Evolutionary conservation across 2,113 vertebrate species (phyloP), one percentile per base, ranked within the genome.

Genomic region (Halcyon malimbica): DNA sequence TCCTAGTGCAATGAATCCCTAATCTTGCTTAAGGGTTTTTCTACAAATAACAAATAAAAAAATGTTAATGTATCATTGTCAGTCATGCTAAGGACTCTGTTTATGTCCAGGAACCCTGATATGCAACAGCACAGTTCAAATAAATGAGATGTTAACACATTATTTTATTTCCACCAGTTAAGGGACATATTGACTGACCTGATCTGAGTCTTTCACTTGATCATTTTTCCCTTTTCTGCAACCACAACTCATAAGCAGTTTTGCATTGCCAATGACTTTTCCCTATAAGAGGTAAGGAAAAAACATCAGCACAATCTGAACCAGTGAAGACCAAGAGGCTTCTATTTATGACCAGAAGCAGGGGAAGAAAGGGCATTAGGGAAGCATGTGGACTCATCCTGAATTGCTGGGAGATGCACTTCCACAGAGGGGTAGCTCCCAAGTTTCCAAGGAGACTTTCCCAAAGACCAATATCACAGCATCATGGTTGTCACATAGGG

Each of bases 221-320:
- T 76, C 35, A 67, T 54, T 97, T 92, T 96, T 96, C 76, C 93
- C 90, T 92, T 95, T 93, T 93, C 92, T 96, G 96, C 96, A 95
- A 39, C 96, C 96, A 90, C 93, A 97, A 74, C 92, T 93, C 94
- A 96, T 95, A 71, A 96, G 88, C 46, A 93, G 94, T 86, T 97
- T 97, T 77, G 90, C 67, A 83, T 96, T 96, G 86, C 92, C 93
- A 92, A 83, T 94, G 84, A 94, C 93, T 96, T 95, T 96, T 91
- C 96, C 94, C 95, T 93, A 39, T 13, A 94, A 96, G 42, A 95
- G 46, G 94, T 16, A 94, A 96, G 15, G 60, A 20, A 92, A 86
- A 94, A 96, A 51, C 19, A 71, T 92, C 24, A 89, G 28, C 11
- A 75, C 29, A 87, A 13, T 51, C 31, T 10, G 21, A 90, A 92